Percentiles rank a stretch among this genome's conserved stretches.
phyloP scores from a whole-genome alignment of 2,113 vertebrate species.

The Condylura cristata region DNA sequence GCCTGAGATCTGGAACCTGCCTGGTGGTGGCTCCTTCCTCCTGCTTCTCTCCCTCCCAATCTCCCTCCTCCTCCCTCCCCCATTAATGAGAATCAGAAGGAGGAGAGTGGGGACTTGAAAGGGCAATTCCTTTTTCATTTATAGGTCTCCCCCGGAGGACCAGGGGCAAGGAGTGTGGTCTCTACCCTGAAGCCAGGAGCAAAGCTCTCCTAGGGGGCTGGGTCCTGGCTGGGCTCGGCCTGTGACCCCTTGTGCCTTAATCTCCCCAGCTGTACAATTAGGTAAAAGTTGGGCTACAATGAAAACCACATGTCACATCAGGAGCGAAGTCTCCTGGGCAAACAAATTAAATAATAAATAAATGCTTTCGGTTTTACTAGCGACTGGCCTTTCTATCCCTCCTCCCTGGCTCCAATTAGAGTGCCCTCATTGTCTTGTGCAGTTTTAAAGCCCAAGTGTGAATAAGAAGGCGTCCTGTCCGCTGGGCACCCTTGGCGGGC shows the following conservation, averaged over 20 bases:
- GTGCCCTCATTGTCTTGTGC: constrained; percentile 80
- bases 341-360: constrained; percentile 84
- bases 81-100: constrained; percentile 73
- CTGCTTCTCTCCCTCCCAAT: not conserved
- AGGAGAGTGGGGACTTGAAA: constrained; percentile 74
- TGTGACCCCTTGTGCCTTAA: constrained; percentile 80
- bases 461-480: constrained; percentile 28
- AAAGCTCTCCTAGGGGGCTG: constrained; percentile 70
- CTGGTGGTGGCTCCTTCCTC: not conserved
- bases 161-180: constrained; percentile 77
- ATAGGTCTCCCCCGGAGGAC: constrained; percentile 69
- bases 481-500: not conserved
- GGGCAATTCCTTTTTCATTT: constrained; percentile 74
- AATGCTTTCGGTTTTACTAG: constrained; percentile 80
- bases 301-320: constrained; percentile 82
- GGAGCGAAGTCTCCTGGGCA: constrained; percentile 79
- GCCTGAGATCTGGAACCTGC: constrained; percentile 12
- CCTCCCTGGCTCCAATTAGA: constrained; percentile 73
- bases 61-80: not conserved
- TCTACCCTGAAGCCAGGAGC: constrained; percentile 66
- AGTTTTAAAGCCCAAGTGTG: constrained; percentile 61
- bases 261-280: constrained; percentile 81
- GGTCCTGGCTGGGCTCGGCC: constrained; percentile 66
- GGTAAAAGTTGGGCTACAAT: constrained; percentile 81
- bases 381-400: constrained; percentile 55